Evolutionary conservation across 2,888 invertebrate species (phyloP).

Genomic region (Linnaemya tessellans): DNA sequence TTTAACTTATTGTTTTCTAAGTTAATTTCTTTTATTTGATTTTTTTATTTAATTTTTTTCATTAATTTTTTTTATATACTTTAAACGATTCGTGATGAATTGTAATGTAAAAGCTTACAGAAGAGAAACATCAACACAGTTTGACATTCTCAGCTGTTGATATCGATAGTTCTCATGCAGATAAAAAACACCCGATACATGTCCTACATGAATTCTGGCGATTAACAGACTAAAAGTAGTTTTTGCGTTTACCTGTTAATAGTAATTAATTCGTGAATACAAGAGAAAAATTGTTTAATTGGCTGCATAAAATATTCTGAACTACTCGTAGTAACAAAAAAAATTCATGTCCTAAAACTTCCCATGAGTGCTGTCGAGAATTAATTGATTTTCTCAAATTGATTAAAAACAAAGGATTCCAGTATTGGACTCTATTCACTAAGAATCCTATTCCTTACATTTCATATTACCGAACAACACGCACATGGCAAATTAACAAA

Average conservation of each 20-base stretch:
- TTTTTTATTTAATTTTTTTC: too few relatives aligned
- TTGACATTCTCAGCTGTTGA: too few relatives aligned
- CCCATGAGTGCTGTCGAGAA: background rate
- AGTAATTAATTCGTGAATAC: background rate
- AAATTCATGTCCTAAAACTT: background rate
- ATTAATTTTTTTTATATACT: too few relatives aligned
- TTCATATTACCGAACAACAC: slow-evolving; percentile 45
- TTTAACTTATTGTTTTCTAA: too few relatives aligned
- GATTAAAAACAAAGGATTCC: slow-evolving; percentile 10
- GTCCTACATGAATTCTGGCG: background rate
- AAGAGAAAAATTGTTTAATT: background rate
- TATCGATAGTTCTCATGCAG: too few relatives aligned
- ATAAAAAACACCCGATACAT: too few relatives aligned
- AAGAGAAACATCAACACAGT: too few relatives aligned
- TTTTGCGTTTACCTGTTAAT: background rate
- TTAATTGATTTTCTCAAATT: slow-evolving; percentile 15
- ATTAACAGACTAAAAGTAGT: background rate
- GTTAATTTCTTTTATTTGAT: too few relatives aligned
- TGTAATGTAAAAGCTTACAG: too few relatives aligned
- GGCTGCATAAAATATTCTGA: background rate
- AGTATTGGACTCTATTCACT: background rate
- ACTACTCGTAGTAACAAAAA: background rate
- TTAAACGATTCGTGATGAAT: too few relatives aligned
- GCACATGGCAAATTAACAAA: slow-evolving; percentile 29
- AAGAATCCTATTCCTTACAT: background rate